Evolutionary conservation across 2,113 vertebrate species (phyloP), one percentile per base, ranked within the genome.

Genomic region (Macroglossus sobrinus): DNA sequence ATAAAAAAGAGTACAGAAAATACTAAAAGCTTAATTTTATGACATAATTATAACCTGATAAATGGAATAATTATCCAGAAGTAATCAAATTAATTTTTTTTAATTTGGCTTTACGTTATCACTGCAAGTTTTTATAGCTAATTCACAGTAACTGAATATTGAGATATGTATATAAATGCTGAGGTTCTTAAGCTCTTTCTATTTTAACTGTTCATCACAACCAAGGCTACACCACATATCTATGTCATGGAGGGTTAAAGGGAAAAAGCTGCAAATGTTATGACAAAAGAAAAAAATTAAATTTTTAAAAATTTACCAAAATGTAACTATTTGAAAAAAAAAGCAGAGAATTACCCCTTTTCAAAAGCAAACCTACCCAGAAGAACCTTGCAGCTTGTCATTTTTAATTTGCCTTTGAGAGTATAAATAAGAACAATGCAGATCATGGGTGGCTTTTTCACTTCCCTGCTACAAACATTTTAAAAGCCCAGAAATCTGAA

Each of bases 301-400:
- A n/a, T 3, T 33, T 86, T 93, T 19, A 86, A 53, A 82, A 91
- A 53, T 89, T 92, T 69, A 75, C 28, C 16, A 89, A 71, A 47
- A 53, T 91, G 15, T 26, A 96, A 57, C 66, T 38, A 85, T 78
- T 69, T 75, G 63, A 89, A 92, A 91, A 94, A 93, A 92, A 91
- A 82, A 76, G 30, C 33, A 88, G 5, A 69, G 22, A 96, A 86
- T 63, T 82, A 79, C 5, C 68, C 33, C 40, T 96, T 96, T 92
- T 55, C 45, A 72, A 96, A 91, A 89, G 47, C 19, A 8, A 89
- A 80, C 45, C 28, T 45, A 69, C 21, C n/a, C 43, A 79, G 43
- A 86, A 63, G 38, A 93, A n/a, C 9, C 12, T 30, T 81, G 16
- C 21, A 78, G 47, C 78, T 28, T 63, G 35, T 47, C 82, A 94